These are phyloP conservation scores for Hyalella azteca DNA, from an alignment of 2,888 invertebrate species.

Conservation along the genomic window DNA sequence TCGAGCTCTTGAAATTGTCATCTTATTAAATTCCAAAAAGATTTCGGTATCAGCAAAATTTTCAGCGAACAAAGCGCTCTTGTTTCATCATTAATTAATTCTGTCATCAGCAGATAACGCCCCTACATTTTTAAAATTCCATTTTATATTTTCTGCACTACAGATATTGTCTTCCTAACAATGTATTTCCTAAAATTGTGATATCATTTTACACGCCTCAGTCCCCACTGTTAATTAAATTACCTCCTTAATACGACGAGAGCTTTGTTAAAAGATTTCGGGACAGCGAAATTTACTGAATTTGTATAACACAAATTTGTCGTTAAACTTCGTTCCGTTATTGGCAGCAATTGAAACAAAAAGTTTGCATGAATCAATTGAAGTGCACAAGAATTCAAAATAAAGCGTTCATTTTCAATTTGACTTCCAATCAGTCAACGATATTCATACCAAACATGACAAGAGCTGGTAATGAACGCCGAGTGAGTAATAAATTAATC, in stretches of 20 bases:
- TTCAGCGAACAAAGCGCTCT: not conserved
- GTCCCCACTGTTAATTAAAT: slow-evolving; percentile 18
- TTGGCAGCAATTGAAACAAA: not conserved
- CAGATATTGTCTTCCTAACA: slow-evolving; percentile 15
- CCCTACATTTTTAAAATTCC: slow-evolving; percentile 18
- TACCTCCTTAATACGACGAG: slow-evolving; percentile 24
- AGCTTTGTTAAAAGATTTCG: slow-evolving; percentile 10
- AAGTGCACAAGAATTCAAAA: not conserved
- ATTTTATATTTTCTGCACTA: not conserved
- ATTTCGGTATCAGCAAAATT: slow-evolving; percentile 1
- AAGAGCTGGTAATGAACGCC: not conserved
- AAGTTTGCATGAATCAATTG: not conserved
- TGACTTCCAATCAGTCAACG: not conserved
- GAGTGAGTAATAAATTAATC: not conserved
- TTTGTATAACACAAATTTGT: not conserved
- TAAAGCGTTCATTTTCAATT: not conserved
- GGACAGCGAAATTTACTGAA: too few relatives aligned
- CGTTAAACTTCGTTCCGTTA: not conserved
- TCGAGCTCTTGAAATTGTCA: not conserved
- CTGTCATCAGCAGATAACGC: not conserved
- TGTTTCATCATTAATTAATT: slow-evolving; percentile 35
- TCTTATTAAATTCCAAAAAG: not conserved
- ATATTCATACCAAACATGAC: not conserved
- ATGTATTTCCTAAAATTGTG: slow-evolving; percentile 28
- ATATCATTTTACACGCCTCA: slow-evolving; percentile 16